Conservation (phyloP, 2,888 invertebrate genomes). For the Agrilus cyanescens region DNA sequence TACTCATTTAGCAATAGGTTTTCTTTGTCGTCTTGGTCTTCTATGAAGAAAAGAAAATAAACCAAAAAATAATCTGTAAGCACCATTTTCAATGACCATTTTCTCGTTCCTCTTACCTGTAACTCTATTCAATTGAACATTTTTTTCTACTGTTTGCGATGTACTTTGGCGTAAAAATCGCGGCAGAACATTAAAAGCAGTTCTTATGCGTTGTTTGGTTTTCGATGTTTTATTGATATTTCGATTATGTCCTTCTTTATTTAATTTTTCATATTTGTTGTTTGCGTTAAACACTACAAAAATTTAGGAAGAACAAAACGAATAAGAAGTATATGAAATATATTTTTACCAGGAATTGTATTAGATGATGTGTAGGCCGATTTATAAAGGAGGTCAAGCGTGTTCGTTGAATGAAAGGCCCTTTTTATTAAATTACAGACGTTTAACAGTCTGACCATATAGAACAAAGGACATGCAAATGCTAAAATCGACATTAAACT, state of each 20-base stretch:
- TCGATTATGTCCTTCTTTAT: conserved; percentile 2
- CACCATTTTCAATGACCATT: too few species aligned
- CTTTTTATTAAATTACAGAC: conserved; percentile 40
- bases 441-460: conserved; percentile 48
- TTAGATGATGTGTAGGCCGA: conserved; percentile 37
- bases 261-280: conserved; percentile 29
- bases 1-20: conserved; percentile 48
- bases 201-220: conserved; percentile 13
- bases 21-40: conserved; percentile 45
- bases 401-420: conserved; percentile 24
- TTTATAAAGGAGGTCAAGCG: conserved; percentile 42
- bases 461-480: conserved; percentile 49
- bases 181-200: conserved; percentile 20
- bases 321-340: neutral
- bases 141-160: conserved; percentile 19
- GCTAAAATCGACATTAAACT: conserved; percentile 50
- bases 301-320: neutral
- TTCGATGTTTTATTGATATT: conserved; percentile 1
- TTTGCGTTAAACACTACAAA: conserved; percentile 17
- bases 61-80: neutral
- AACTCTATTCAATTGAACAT: conserved; percentile 11
- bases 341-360: neutral
- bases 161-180: conserved; percentile 15
- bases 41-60: conserved; percentile 14
- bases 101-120: conserved; percentile 5